Evolutionary conservation across 2,888 invertebrate genomes (phyloP).

Genomic region (Trissolcus japonicus): DNA sequence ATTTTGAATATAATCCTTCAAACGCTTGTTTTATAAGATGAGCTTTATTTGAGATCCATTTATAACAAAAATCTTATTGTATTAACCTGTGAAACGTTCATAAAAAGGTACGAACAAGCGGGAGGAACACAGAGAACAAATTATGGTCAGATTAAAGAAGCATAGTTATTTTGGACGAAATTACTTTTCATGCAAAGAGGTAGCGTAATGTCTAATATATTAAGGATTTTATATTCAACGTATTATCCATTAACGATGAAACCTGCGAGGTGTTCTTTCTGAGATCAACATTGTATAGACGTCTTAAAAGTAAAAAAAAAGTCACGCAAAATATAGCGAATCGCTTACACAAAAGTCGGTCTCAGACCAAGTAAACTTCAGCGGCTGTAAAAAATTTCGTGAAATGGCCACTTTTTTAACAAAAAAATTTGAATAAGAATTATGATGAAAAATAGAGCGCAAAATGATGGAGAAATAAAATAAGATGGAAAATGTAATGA

Average conservation of each 20-base stretch:
- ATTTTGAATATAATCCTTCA: background rate
- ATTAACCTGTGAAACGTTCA: background rate
- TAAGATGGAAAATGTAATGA: no score
- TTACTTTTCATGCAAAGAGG: conserved; percentile 4
- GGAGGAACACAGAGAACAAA: background rate
- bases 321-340: conserved; percentile 1
- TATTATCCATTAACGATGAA: conserved; percentile 6
- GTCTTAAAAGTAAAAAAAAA: conserved; percentile 2
- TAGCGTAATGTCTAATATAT: background rate
- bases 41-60: background rate
- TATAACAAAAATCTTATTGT: background rate
- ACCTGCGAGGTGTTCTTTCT: background rate
- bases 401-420: no score
- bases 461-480: no score
- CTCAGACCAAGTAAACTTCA: background rate
- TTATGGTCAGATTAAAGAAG: conserved; percentile 2
- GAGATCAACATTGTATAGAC: conserved; percentile 2
- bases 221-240: conserved; percentile 1
- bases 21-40: background rate
- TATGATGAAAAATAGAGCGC: no score
- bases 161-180: background rate
- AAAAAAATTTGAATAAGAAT: no score
- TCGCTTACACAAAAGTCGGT: background rate
- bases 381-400: background rate
- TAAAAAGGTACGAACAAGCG: background rate